Evolutionary conservation across 2,797 vertebrate genomes (phyloP), one percentile per base, ranked within the genome.

Genomic region (Cuculus canorus): DNA sequence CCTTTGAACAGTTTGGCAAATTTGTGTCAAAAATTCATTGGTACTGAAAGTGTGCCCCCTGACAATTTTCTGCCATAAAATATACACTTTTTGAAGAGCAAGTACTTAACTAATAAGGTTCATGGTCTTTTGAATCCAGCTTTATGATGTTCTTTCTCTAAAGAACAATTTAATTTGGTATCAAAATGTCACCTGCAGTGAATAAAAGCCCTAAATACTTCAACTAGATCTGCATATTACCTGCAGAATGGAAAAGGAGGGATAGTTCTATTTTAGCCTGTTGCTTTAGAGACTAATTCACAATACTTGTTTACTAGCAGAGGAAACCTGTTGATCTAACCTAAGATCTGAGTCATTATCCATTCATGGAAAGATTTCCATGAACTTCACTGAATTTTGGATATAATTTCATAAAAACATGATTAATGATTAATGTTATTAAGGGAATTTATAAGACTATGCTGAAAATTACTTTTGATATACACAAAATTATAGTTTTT

Each of bases 111-210:
- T 91, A 92, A 75, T 82, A 91, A 66, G 69, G 71, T 87, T 96
- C 77, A 57, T 66, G 35, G 52, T 93, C 86, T 91, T 96, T 91
- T 86, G 69, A 93, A 95, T 77, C 57, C 48, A 91, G 23, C 14
- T 95, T 95, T 93, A 91, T 87, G 48, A 92, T 92, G 52, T 85
- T 94, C 66, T 83, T 96, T 86, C 54, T 93, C 72, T 78, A 90
- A 85, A 93, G 91, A 96, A 94, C 61, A 93, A 93, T 92, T 90
- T 92, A 96, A 94, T 90, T 96, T 90, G 83, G 64, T 91, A 95
- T 88, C 92, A 96, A 96, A 97, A 96, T 93, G 84, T 94, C 80
- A 96, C 60, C 43, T 70, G 24, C 35, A 90, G 32, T 92, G 79
- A 94, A 94, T 93, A 94, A 95, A 88, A 82, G 90, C 52, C 82